Conservation (phyloP, 1,140 invertebrate genomes). For the Drosophila azteca region DNA sequence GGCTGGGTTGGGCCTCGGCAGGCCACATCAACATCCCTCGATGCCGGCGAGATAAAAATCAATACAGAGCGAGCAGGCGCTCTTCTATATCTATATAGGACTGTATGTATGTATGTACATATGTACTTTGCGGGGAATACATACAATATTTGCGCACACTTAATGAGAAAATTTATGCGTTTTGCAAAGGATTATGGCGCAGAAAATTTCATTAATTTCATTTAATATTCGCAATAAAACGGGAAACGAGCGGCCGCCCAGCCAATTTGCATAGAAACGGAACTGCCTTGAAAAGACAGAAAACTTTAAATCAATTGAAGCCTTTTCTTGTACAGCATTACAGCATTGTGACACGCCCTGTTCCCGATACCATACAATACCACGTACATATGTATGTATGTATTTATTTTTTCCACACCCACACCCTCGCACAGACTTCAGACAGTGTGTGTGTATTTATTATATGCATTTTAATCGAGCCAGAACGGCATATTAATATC, state of each 20-base stretch:
- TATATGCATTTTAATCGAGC: constrained; percentile 51
- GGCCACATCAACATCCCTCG: constrained; percentile 65
- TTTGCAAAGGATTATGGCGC: constrained; percentile 81
- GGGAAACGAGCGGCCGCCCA: constrained; percentile 30
- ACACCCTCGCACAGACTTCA: neutral
- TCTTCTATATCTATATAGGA: constrained; percentile 20
- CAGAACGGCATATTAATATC: constrained; percentile 57
- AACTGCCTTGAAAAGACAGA: constrained; percentile 20
- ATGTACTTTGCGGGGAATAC: constrained; percentile 35
- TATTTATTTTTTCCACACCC: neutral
- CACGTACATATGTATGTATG: neutral
- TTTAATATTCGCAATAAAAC: constrained; percentile 81
- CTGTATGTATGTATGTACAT: constrained; percentile 10
- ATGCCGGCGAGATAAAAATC: constrained; percentile 76
- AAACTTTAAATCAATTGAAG: constrained; percentile 73
- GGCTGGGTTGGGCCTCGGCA: constrained; percentile 35
- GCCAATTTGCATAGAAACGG: constrained; percentile 70
- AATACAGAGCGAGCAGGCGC: constrained; percentile 48
- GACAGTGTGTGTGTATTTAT: constrained; percentile 11
- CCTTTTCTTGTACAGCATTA: constrained; percentile 37
- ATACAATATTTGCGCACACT: constrained; percentile 63
- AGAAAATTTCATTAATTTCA: constrained; percentile 82
- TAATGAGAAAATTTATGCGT: constrained; percentile 79
- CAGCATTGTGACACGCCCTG: constrained; percentile 33
- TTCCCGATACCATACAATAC: neutral